Evolutionary conservation across 2,888 invertebrate species (phyloP), one percentile per base, ranked within the genome.

Genomic region (Hermaeophaga mercurialis): DNA sequence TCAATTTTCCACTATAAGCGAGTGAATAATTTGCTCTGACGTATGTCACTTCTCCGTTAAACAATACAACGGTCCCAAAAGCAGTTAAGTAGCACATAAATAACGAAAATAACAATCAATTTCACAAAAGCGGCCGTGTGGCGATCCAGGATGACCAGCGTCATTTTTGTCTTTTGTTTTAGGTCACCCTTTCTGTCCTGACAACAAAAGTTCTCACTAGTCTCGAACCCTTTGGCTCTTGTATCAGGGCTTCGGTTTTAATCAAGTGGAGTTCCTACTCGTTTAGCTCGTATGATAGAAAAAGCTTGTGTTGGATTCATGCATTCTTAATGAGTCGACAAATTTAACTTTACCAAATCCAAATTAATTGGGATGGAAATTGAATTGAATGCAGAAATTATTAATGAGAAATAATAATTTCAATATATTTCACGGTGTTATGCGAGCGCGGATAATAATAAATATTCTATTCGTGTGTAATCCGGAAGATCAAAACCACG

Each of bases 101-200:
- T 75, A 73, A 75, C 72, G 73, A 74, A 76, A 73, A 75, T 73
- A 73, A 75, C 75, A 76, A 77, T 77, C 74, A 75, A 73, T 74
- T 74, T 67, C 65, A 72, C 71, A 71, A 72, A 39, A 71, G 69
- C 68, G 66, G 65, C 62, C 64, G 62, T 63, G 64, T 65, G 67
- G 65, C 67, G 59, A 66, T 66, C 65, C 71, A 66, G 68, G 71
- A 73, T 76, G 76, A 73, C 74, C 76, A 70, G 67, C 70, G 70
- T 70, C 72, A 71, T 73, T 72, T 73, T 63, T 68, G 69, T 71
- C 75, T 75, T 75, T 76, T 75, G 75, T 76, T 75, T 74, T 70
- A 69, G 59, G 68, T 68, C 70, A 71, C 75, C 75, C 74, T 73
- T 73, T 71, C 70, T 74, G 71, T 69, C 67, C 65, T 60, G 52